These are phyloP conservation scores for Antidorcas marsupialis DNA, from an alignment of 2,113 vertebrate genomes.

Conservation along the genomic window DNA sequence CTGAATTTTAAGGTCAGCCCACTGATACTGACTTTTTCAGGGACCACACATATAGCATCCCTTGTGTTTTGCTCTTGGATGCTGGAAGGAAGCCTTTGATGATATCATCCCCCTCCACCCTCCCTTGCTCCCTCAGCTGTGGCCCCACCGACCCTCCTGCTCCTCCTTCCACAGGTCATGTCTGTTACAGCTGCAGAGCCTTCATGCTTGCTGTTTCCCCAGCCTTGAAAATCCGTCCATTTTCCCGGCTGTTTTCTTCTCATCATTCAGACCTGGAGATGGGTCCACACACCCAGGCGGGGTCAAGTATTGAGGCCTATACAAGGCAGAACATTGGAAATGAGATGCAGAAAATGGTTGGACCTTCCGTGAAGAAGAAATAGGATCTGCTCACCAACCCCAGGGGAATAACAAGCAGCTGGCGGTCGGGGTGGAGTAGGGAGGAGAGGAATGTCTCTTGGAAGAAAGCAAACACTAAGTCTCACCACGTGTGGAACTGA, in stretches of 20 bases:
- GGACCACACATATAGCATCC: too few relatives aligned
- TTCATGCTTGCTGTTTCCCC: background rate
- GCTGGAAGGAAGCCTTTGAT: background rate
- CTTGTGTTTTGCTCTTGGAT: background rate
- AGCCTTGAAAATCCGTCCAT: background rate
- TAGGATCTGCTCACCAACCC: background rate
- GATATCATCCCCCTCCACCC: too few relatives aligned
- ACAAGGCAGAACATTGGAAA: background rate
- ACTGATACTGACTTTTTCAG: background rate
- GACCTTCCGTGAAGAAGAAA: background rate
- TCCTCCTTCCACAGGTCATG: background rate
- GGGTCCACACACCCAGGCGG: background rate
- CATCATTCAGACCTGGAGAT: background rate
- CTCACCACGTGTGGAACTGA: background rate
- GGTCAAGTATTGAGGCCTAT: background rate
- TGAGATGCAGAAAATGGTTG: background rate
- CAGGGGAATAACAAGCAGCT: background rate
- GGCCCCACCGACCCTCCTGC: too few relatives aligned
- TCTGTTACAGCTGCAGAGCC: background rate
- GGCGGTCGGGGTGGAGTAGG: rapidly evolving
- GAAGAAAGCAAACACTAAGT: background rate
- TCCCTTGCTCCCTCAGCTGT: background rate
- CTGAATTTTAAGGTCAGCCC: background rate
- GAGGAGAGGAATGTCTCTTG: background rate
- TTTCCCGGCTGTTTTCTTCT: background rate